Percentiles rank a stretch among this genome's conserved stretches.
Evolutionary conservation across 2,113 vertebrate species (phyloP).

Genomic region (Tragelaphus imberbis): DNA sequence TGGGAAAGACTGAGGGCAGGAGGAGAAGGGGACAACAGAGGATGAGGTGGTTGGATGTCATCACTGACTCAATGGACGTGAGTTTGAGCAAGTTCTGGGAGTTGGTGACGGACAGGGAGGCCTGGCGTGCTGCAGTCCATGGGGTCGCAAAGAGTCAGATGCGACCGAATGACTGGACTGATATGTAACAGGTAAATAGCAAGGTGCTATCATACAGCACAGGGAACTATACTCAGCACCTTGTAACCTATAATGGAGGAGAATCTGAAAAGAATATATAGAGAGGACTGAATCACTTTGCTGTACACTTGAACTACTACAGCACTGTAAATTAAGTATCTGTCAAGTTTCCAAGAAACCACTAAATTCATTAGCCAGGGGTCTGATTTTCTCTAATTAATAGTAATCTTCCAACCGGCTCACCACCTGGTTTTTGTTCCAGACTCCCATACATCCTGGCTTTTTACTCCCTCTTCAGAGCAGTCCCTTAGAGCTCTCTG

Average conservation of each 20-base stretch:
- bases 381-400: not conserved
- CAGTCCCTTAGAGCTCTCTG: not conserved
- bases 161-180: not conserved
- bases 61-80: too few relatives aligned
- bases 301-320: not conserved
- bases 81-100: not conserved
- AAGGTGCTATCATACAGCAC: not conserved
- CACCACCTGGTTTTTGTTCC: not conserved
- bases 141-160: not conserved
- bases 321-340: not conserved
- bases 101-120: rapidly evolving
- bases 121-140: not conserved
- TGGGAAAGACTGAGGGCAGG: not conserved
- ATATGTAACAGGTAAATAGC: not conserved
- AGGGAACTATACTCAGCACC: not conserved
- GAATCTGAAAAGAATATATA: not conserved
- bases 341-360: not conserved
- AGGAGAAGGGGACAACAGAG: not conserved
- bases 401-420: not conserved
- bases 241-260: not conserved
- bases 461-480: not conserved
- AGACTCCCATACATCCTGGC: not conserved
- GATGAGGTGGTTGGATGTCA: not conserved
- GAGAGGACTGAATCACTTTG: not conserved
- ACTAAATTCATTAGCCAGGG: not conserved